Evolutionary conservation across 2,113 vertebrate species (phyloP), one percentile per base, ranked within the genome.

Genomic region (Dascyllus trimaculatus): DNA sequence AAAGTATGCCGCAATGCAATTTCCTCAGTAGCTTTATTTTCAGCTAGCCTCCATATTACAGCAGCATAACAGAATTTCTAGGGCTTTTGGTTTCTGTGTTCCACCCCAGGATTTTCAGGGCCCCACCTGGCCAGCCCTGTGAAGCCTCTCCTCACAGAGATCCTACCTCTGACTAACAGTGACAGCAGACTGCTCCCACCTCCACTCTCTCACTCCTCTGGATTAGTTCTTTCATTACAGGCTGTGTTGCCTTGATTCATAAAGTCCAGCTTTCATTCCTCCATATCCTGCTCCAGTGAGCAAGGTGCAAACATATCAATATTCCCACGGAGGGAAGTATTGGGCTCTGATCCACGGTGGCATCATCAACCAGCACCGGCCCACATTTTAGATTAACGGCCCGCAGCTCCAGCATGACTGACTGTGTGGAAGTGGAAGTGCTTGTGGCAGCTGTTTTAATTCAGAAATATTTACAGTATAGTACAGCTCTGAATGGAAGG

Each of bases 281-380:
- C 63, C 5, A 7, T 43, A 63, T 73, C 81, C 62, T 52, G 80
- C 81, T 85, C 81, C 83, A 70, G 26, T 78, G 74, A 83, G 64
- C 84, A 84, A 32, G 60, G 29, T 56, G 81, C 80, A 91, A 93
- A 91, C 82, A 91, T 73, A 84, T 92, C 56, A 64, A 94, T 93
- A 92, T 45, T 25, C 51, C 60, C 64, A 51, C 59, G 10, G 21
- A 67, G 64, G 15, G 38, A 38, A 32, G 32, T 64, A 64, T 29
- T 15, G 32, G 49, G 26, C 38, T 38, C 53, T 26, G 54, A 66
- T 69, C 21, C 14, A 67, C 63, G 17, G 35, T 69, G 63, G 7
- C 45, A 58, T 38, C 45, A 58, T 38, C 43, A n/a, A n/a, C 40
- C 45, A 21, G 53, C 24, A 19, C 11, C 35, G 2, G n/a, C 26